Base-by-base conservation (phyloP, 2,888 invertebrate species). In the Brenthis daphne region DNA sequence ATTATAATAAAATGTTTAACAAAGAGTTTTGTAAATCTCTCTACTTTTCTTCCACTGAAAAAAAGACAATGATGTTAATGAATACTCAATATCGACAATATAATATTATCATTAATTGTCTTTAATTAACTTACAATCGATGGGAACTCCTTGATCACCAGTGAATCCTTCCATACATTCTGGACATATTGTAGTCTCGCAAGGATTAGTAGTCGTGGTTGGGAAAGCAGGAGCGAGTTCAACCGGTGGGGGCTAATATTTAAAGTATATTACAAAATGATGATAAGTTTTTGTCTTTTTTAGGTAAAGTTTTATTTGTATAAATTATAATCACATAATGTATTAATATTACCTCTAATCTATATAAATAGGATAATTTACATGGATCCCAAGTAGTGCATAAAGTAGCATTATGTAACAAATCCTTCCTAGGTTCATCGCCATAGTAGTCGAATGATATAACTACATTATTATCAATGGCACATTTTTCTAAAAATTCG, bases 351-450 rank as follows among this genome's bases (percentile, higher is more conserved):
- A 92, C 92, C 87, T 92, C 92, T 58, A 92, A 85, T 43, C 92
- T 80, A 73, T 92, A 92, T 58, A 92, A 79, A 71, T 92, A 92
- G 0, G 92, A 88, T 12, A 92, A 67, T 5, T 84, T 85, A 70
- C 92, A 92, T 3, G 92, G 92, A 73, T 92, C 92, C 92, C 91
- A 92, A 8, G 90, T 84, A 1, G 82, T 81, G 67, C 92, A 92
- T 3, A 92, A 75, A 3, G 92, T 91, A 0, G 89, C 87, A 72
- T 92, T 92, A 66, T 88, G 89, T 82, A 91, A 81, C 83, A 92
- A 85, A 63, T 92, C 92, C 64, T 92, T 92, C 1, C 92, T 84
- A 2, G 92, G 92, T 68, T 92, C 92, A 66, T 92, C 92, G 0
- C 92, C 92, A 58, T 89, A 92, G 73, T 92, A 92, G 71, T 92